Evolutionary conservation across 2,888 invertebrate species (phyloP), one percentile per base, ranked within the genome.

Genomic region (Atethmia centrago): DNA sequence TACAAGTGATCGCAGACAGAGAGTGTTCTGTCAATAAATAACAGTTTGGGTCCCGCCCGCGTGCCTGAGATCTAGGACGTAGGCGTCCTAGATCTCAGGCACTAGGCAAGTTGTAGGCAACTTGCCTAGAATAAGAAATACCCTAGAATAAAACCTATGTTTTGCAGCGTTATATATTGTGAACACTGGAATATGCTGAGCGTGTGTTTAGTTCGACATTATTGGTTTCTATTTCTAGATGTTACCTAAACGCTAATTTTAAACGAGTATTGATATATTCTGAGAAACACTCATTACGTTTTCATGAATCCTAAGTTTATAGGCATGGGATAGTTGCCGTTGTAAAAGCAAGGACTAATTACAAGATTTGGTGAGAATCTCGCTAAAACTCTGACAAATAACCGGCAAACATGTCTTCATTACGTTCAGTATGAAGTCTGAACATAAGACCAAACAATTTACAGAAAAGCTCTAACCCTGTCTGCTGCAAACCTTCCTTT

Each of bases 21-120:
- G 67, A 68, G 69, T 62, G 70, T 68, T 72, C 55, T 53, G 47
- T 75, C 79, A 76, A 87, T 86, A 85, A 83, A 85, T 88, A 83
- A 82, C 82, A 83, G 82, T 85, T 84, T 77, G 58, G 80, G 82
- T 79, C 69, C 65, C 59, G 70, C 62, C 71, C 74, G 55, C 79
- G 71, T 63, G 68, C 58, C 62, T 51, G 74, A 75, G 79, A 84
- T 76, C 80, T 77, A 82, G 84, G 76, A 53, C 71, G 71, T n/a
- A n/a, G n/a, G n/a, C n/a, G n/a, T n/a, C 28, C 76, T 70, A 65
- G n/a, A n/a, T n/a, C n/a, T n/a, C n/a, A n/a, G n/a, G n/a, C n/a
- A n/a, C n/a, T n/a, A n/a, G n/a, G n/a, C n/a, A n/a, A n/a, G n/a
- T n/a, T n/a, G n/a, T n/a, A n/a, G n/a, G n/a, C 42, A 31, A 69